Conservation (phyloP, 2,888 invertebrate species). For the Conomelus anceps region DNA sequence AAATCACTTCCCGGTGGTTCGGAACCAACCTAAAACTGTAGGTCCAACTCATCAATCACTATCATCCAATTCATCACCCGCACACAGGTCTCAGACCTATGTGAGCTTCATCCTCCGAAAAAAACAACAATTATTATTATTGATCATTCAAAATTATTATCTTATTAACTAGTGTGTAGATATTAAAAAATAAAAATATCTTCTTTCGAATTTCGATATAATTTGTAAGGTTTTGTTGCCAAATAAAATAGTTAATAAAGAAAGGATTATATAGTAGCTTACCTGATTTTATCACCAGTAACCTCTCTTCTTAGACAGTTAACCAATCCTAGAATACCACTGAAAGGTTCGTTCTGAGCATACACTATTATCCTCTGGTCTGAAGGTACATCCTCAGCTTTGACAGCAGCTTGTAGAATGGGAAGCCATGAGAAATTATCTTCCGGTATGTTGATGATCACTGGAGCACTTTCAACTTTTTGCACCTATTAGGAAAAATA, state of each 20-base stretch:
- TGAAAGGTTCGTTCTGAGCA: slow-evolving; percentile 57
- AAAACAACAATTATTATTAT: too few species aligned
- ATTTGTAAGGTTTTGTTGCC: slow-evolving; percentile 40
- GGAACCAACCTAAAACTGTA: too few species aligned
- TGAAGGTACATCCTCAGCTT: slow-evolving; percentile 43
- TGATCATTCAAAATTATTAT: too few species aligned
- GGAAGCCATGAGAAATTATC: slow-evolving; percentile 50
- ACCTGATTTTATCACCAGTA: slow-evolving; percentile 54
- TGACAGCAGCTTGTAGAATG: slow-evolving; percentile 40
- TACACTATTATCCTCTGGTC: slow-evolving; percentile 56
- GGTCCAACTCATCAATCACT: too few species aligned
- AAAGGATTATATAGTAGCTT: neutral
- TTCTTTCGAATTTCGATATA: too few species aligned
- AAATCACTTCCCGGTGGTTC: too few species aligned
- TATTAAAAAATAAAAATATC: too few species aligned
- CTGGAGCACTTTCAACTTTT: slow-evolving; percentile 44
- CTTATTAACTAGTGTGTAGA: too few species aligned
- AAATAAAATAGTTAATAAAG: slow-evolving; percentile 11
- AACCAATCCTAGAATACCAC: slow-evolving; percentile 80
- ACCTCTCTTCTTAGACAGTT: slow-evolving; percentile 80
- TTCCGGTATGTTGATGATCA: slow-evolving; percentile 46
- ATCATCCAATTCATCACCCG: too few species aligned
- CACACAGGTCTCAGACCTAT: too few species aligned
- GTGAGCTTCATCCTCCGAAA: too few species aligned
- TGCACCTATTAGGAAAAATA: slow-evolving; percentile 30